Percentiles rank a stretch among this genome's conserved stretches.
Conservation (phyloP, 2,888 invertebrate species). For the Apotomis capreana region DNA sequence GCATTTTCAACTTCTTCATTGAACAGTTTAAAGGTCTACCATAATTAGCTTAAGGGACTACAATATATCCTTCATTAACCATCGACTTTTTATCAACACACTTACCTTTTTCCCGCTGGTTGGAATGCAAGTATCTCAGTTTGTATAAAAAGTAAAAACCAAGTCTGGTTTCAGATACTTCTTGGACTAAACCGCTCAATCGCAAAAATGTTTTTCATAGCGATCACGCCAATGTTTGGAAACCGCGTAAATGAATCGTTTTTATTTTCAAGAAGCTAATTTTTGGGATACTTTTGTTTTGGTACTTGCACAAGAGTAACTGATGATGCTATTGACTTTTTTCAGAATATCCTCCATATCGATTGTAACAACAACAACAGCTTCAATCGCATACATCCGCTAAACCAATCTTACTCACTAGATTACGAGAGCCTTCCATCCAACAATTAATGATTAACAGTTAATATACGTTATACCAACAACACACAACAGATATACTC, state of each 20-base stretch:
- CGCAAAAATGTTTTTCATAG: no score
- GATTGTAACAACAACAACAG: background rate
- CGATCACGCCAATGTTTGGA: no score
- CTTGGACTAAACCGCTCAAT: no score
- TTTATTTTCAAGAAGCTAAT: no score
- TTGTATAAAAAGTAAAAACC: no score
- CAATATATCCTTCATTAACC: background rate
- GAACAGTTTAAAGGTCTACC: conserved; percentile 1
- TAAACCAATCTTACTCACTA: conserved; percentile 11
- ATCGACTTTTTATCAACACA: background rate
- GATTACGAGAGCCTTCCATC: conserved; percentile 49
- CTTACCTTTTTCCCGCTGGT: background rate
- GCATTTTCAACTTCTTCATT: background rate
- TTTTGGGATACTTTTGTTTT: no score
- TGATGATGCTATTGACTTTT: no score
- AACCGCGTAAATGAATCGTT: no score
- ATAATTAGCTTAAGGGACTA: background rate
- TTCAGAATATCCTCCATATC: no score
- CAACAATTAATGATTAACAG: conserved; percentile 56
- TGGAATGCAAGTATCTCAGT: no score
- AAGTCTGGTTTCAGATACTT: no score
- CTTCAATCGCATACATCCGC: background rate
- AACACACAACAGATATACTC: conserved; percentile 58
- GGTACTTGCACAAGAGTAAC: no score
- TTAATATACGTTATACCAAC: conserved; percentile 46